phyloP scores from a whole-genome alignment of 2,113 vertebrate genomes.

The Mola mola region DNA sequence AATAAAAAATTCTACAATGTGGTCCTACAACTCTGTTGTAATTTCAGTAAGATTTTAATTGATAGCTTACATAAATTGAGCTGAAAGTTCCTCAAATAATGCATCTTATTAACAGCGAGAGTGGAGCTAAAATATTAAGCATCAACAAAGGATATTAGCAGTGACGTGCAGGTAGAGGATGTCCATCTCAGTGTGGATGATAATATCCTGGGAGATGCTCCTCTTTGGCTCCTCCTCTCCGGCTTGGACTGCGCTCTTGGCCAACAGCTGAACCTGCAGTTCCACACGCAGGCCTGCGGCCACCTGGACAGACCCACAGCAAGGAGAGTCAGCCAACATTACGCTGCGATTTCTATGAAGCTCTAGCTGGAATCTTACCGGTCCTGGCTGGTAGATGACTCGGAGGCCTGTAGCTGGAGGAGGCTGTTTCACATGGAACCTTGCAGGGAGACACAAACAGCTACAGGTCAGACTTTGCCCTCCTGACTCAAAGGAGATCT shows the following conservation, averaged over 20 bases:
- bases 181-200: constrained; percentile 87
- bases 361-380: constrained; percentile 79
- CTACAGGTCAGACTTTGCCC: constrained; percentile 29
- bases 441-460: constrained; percentile 49
- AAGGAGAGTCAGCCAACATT: not conserved
- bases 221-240: constrained; percentile 51
- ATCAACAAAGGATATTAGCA: constrained; percentile 97
- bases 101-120: no score
- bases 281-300: constrained; percentile 86
- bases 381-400: constrained; percentile 85
- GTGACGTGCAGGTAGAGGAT: constrained; percentile 86
- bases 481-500: constrained; percentile 29
- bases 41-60: no score
- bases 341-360: not conserved
- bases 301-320: constrained; percentile 76
- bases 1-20: no score
- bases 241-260: constrained; percentile 71
- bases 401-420: constrained; percentile 83
- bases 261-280: constrained; percentile 85
- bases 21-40: no score
- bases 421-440: constrained; percentile 90
- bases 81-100: no score
- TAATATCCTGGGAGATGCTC: constrained; percentile 80
- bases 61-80: no score
- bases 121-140: not conserved